Evolutionary conservation across 2,113 vertebrate genomes (phyloP), one percentile per base, ranked within the genome.

Genomic region (Garra rufa): DNA sequence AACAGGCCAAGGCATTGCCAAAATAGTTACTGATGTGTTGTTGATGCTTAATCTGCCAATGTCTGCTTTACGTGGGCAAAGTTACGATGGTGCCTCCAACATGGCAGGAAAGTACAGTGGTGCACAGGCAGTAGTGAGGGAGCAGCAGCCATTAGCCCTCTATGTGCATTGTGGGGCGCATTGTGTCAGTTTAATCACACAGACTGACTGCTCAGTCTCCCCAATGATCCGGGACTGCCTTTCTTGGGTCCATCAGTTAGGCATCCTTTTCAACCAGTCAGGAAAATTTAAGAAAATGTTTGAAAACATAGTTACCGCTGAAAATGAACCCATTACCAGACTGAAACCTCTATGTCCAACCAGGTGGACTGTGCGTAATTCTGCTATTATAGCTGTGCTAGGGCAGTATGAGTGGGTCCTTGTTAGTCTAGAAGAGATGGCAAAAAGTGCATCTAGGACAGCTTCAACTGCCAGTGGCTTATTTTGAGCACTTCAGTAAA

Each of bases 401-500:
- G 73, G 76, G 67, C 81, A 83, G 67, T 75, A 43, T 80, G 57
- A 74, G 55, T 10, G 48, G 63, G 61, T 79, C 14, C 76, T 30
- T 11, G 2, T 24, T 14, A 83, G 55, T 21, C 73, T 65, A 75
- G 55, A 83, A 41, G 63, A 83, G 75, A 83, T 86, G 81, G 50
- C 41, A 74, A 83, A 80, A 83, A 83, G 52, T 69, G 8, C n/a
- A 83, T 83, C 74, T 52, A 83, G 34, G 61, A 85, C 30, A 41
- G 63, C 76, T 69, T 79, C 76, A 84, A 59, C 75, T 79, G 75
- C 63, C 75, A 84, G 34, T 84, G 83, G 73, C 28, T 70, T 70
- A 50, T 78, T 78, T n/a, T 70, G 55, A 84, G 50, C 57, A 67
- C 41, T 78, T 67, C 44, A 84, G 73, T 21, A 83, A 83, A 83